phyloP scores from a whole-genome alignment of 2,113 vertebrate species.

The Pleuronectes platessa region DNA sequence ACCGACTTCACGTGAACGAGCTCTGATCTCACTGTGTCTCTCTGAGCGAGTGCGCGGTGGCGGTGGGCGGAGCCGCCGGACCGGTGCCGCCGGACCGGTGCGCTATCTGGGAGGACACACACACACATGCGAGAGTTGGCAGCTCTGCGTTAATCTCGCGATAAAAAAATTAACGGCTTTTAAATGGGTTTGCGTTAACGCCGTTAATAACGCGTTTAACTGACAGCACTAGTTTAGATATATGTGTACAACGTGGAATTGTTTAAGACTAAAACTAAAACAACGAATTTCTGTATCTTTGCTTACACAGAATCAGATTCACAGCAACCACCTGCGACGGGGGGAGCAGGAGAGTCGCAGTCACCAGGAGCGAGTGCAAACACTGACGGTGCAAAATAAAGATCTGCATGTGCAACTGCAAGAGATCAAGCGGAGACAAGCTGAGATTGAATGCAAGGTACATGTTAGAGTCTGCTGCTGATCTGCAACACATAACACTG shows the following conservation, averaged over 20 bases:
- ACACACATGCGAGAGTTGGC: too few relatives aligned
- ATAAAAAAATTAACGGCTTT: too few relatives aligned
- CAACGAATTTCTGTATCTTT: not conserved
- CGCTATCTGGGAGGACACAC: too few relatives aligned
- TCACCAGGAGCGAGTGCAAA: conserved; percentile 87
- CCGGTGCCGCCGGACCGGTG: too few relatives aligned
- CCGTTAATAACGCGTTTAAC: too few relatives aligned
- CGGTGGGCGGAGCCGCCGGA: too few relatives aligned
- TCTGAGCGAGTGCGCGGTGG: too few relatives aligned
- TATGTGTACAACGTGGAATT: not conserved
- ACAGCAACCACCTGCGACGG: conserved; percentile 92
- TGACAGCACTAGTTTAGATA: too few relatives aligned
- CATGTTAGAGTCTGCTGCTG: not conserved
- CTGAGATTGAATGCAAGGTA: conserved; percentile 98
- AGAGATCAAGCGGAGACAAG: conserved; percentile 92
- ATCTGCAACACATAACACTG: not conserved
- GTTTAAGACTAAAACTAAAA: not conserved
- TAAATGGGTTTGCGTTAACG: too few relatives aligned
- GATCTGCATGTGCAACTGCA: conserved; percentile 87
- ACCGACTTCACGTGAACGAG: too few relatives aligned
- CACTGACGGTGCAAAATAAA: conserved; percentile 91
- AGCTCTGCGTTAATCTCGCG: too few relatives aligned
- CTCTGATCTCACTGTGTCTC: too few relatives aligned
- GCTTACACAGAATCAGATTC: conserved; percentile 91
- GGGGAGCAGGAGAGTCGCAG: conserved; percentile 88